Conservation (phyloP, 2,113 vertebrate genomes). For the Boleophthalmus pectinirostris region DNA sequence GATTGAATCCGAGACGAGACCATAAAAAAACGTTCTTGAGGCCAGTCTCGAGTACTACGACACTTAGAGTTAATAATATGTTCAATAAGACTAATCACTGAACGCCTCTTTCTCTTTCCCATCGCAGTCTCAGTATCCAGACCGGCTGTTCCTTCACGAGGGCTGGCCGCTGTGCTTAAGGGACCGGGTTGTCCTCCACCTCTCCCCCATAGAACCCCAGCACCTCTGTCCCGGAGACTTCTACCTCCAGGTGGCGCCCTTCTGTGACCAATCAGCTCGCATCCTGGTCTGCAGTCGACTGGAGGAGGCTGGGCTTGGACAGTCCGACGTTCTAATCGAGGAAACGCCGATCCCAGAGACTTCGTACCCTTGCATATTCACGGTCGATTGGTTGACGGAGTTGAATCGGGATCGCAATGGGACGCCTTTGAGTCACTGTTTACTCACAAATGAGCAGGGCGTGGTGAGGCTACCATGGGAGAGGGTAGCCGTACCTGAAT, state of each 20-base stretch:
- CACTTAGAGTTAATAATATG: no score
- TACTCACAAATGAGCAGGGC: constrained; percentile 82
- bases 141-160: constrained; percentile 83
- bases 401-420: constrained; percentile 74
- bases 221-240: constrained; percentile 85
- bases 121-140: constrained; percentile 80
- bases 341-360: constrained; percentile 77
- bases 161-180: constrained; percentile 91
- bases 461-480: constrained; percentile 82
- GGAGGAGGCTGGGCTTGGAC: constrained; percentile 67
- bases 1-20: no score
- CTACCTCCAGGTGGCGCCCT: constrained; percentile 85
- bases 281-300: constrained; percentile 84
- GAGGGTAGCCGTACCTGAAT: constrained; percentile 81
- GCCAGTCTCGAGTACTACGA: no score
- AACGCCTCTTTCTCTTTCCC: neutral
- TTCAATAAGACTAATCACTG: neutral
- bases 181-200: constrained; percentile 84
- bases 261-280: constrained; percentile 78
- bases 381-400: constrained; percentile 80
- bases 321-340: constrained; percentile 64
- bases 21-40: no score
- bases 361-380: constrained; percentile 81
- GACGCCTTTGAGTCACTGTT: constrained; percentile 76
- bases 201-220: constrained; percentile 80